Conservation (phyloP, 2,113 vertebrate species). For the Ictalurus punctatus region DNA sequence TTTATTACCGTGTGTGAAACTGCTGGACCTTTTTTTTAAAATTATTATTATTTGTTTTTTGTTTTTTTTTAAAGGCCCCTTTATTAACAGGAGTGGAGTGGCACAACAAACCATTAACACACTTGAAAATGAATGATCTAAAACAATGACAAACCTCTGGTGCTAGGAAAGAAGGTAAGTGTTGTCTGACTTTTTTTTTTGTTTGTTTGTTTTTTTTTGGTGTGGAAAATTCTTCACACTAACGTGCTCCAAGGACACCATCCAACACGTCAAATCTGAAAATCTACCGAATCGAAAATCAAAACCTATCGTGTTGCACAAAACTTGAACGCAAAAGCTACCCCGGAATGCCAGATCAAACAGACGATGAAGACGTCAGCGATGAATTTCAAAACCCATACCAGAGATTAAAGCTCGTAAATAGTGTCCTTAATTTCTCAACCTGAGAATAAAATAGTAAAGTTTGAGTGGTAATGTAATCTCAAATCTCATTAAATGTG, state of each 20-base stretch:
- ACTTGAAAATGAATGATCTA: conserved; percentile 68
- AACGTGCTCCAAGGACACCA: conserved; percentile 70
- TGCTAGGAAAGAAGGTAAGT: conserved; percentile 68
- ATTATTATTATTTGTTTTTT: not conserved
- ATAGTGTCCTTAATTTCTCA: conserved; percentile 59
- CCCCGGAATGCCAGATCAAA: conserved; percentile 68
- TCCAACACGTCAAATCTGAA: conserved; percentile 48
- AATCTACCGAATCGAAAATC: conserved; percentile 27
- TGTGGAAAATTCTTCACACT: conserved; percentile 47
- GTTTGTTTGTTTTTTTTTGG: not conserved
- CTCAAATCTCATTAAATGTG: conserved; percentile 40
- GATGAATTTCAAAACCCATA: conserved; percentile 51
- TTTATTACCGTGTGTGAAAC: conserved; percentile 3
- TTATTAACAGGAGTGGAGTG: conserved; percentile 83
- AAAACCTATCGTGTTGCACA: conserved; percentile 71
- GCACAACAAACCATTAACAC: conserved; percentile 74
- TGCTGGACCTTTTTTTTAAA: conserved; percentile 3
- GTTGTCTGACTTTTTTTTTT: conserved; percentile 50
- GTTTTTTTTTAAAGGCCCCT: conserved; percentile 25
- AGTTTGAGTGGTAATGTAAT: conserved; percentile 48
- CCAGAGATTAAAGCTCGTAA: conserved; percentile 54
- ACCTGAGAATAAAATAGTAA: conserved; percentile 64
- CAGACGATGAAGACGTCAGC: conserved; percentile 57
- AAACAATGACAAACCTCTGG: conserved; percentile 67
- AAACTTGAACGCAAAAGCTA: conserved; percentile 77